phyloP scores from a whole-genome alignment of 2,888 invertebrate species.

The Eupsilia transversa region DNA sequence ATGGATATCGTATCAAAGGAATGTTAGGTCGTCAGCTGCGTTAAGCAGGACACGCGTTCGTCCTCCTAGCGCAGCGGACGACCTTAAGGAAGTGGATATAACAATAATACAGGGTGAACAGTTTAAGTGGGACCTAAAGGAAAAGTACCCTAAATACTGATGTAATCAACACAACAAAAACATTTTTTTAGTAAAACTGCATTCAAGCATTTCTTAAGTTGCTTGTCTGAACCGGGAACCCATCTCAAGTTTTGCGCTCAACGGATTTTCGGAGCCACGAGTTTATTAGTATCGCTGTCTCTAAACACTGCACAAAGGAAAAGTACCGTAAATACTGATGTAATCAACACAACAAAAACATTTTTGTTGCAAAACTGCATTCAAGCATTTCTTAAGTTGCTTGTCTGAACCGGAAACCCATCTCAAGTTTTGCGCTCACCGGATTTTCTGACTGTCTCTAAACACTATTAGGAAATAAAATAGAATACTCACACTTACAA shows the following conservation, averaged over 20 bases:
- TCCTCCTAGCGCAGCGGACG: background rate
- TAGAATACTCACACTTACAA: conserved; percentile 85
- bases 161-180: no score
- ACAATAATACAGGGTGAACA: no score
- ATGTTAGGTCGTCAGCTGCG: no score
- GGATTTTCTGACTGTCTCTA: background rate
- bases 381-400: background rate
- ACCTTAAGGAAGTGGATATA: background rate
- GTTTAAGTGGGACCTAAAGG: no score
- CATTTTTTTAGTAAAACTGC: background rate
- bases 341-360: no score
- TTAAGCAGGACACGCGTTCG: background rate
- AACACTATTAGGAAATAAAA: conserved; percentile 6
- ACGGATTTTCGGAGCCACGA: background rate
- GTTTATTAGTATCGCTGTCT: no score
- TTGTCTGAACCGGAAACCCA: background rate
- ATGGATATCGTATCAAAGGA: conserved; percentile 1
- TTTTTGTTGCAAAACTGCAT: background rate
- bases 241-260: background rate
- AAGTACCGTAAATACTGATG: background rate
- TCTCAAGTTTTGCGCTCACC: background rate
- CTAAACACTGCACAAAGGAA: no score
- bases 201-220: background rate
- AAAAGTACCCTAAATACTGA: background rate
- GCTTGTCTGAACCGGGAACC: background rate